Base-by-base conservation (phyloP, 2,797 vertebrate species). In the Oophaga sylvatica region DNA sequence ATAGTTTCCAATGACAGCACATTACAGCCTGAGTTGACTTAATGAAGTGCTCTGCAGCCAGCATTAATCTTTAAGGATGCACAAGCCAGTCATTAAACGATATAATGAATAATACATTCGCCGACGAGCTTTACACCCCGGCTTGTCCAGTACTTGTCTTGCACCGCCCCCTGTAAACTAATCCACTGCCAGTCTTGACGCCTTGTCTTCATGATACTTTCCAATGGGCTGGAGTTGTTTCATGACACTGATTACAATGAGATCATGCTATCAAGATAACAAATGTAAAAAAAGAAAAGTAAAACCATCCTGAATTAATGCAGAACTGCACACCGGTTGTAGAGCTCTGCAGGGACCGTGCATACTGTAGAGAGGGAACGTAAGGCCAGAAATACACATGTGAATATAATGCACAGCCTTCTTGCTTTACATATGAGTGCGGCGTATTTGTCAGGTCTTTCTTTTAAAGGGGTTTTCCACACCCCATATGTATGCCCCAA, bases 201-300 rank as follows among this genome's bases (percentile, higher is more conserved):
- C 65, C 77, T 86, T 5, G 41, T 86, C 77, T 62, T 60, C 53
- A 60, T 86, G 80, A 86, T 86, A 67, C 60, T 70, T 86, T 80
- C 77, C 77, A 73, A 22, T 71, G 65, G 56, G 77, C 85, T 60
- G 81, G 22, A 65, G 81, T 59, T 17, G 53, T 53, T 81, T 81
- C 59, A 71, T 35, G 81, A 83, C 29, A 53, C 70, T 16, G n/a
- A 31, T 65, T 56, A 65, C 65, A 20, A 67, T 82, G 82, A 83
- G 56, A 73, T 83, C 82, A 83, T 75, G 56, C 29, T 75, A 70
- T 75, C 70, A 48, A 70, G 70, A 76, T 16, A 75, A 31, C 20
- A 26, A 31, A n/a, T 22, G 22, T 22, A 70, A 20, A 20, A 73
- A 19, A 41, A 19, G 0, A 20, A 10, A 20, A 73, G 11, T 59